A percentile compares a stretch with the other conserved stretches of the same genome.
phyloP scores from a whole-genome alignment of 2,113 vertebrate genomes.

The Crotophaga sulcirostris region DNA sequence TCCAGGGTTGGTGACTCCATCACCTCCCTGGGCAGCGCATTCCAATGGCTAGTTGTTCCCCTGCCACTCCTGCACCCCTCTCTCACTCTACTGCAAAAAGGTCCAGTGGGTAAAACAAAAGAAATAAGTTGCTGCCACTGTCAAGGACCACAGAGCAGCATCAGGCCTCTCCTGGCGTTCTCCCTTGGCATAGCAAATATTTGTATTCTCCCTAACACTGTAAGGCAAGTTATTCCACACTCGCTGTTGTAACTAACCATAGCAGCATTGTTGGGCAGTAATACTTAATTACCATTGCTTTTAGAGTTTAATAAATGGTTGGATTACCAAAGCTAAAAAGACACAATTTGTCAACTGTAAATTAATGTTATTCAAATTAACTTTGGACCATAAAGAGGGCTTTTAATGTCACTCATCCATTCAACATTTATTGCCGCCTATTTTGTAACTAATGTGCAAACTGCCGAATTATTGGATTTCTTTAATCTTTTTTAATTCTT shows the following conservation, averaged over 20 bases:
- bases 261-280: background rate
- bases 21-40: too few relatives aligned
- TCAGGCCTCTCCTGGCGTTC: background rate
- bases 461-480: slow-evolving; percentile 43
- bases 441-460: slow-evolving; percentile 37
- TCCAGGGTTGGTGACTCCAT: too few relatives aligned
- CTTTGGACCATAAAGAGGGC: slow-evolving; percentile 35
- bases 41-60: too few relatives aligned
- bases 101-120: background rate
- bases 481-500: slow-evolving; percentile 47
- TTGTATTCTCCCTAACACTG: background rate
- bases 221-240: slow-evolving; percentile 39
- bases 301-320: slow-evolving; percentile 69
- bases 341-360: slow-evolving; percentile 55
- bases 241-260: slow-evolving; percentile 19
- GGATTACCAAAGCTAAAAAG: slow-evolving; percentile 43
- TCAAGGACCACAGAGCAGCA: background rate
- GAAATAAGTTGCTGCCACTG: background rate
- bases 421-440: slow-evolving; percentile 12
- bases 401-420: slow-evolving; percentile 62
- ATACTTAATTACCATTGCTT: slow-evolving; percentile 67
- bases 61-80: rapidly evolving
- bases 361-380: slow-evolving; percentile 68
- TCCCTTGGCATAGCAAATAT: background rate
- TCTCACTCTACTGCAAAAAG: background rate